Conservation (phyloP, 2,797 vertebrate species). For the Semotilus atromaculatus region DNA sequence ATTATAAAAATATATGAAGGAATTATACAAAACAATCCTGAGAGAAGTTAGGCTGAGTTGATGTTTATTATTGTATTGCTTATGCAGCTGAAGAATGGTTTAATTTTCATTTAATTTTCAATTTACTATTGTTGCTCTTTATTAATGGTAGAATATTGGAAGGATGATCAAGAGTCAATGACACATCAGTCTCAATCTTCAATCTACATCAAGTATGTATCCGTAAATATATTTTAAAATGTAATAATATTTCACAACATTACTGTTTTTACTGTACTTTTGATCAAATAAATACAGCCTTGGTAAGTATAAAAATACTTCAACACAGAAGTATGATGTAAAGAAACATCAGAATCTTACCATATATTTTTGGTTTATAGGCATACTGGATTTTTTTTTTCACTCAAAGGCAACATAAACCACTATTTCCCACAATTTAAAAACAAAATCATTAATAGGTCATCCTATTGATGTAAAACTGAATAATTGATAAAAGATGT, state of each 20-base stretch:
- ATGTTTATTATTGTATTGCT: slow-evolving; percentile 2
- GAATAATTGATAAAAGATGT: slow-evolving; percentile 14
- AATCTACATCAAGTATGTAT: neutral
- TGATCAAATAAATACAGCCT: neutral
- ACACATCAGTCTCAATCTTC: neutral
- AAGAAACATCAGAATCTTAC: neutral
- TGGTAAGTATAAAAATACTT: neutral
- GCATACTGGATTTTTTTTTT: neutral
- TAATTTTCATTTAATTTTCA: neutral
- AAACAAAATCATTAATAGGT: neutral
- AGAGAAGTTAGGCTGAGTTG: neutral
- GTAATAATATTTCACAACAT: neutral
- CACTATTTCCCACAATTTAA: neutral
- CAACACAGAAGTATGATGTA: no score
- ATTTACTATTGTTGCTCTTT: neutral
- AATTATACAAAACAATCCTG: neutral
- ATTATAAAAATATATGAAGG: slow-evolving; percentile 36
- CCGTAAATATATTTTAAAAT: neutral
- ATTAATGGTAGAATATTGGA: neutral
- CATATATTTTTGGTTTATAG: neutral
- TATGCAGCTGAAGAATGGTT: neutral
- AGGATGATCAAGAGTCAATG: neutral
- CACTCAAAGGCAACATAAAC: neutral
- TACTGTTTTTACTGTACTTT: neutral
- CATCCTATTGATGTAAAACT: neutral